Base-by-base conservation (phyloP, 2,888 invertebrate genomes). In the Sinhomidia bicolor region DNA sequence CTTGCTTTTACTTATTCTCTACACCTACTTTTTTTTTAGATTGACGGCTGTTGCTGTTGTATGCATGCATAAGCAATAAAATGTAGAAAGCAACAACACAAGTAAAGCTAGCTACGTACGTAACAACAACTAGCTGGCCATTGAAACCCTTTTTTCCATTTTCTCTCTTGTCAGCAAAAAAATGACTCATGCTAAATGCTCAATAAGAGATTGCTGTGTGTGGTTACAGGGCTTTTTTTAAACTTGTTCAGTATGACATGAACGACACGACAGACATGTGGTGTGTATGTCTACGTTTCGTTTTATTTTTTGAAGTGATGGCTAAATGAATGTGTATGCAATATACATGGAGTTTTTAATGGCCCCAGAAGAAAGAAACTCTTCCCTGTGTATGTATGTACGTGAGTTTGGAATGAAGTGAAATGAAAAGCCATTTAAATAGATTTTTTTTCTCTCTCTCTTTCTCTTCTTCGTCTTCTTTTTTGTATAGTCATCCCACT, bases 271-370 rank as follows among this genome's bases (percentile, higher is more conserved):
- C 44, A 71, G 44, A 41, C 44, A 12, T 71, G 51, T n/a, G 51
- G 51, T 51, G 26, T 36, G 17, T 60, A 10, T 60, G 65, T 26
- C 14, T 71, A 20, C 57, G n/a, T 36, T 12, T 2, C 36, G 36
- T 71, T 51, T 23, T 17, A 6, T 14, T 23, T 41, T 17, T 5
- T 44, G 23, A 44, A 62, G 17, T 41, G 41, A 36, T 17, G 41
- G 10, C 71, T 41, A 44, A 71, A 71, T 71, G 71, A 71, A n/a
- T 71, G 71, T 17, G 23, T 14, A 71, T 71, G 71, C 71, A 44
- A 44, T 71, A 41, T 71, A 20, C 44, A 71, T 71, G 41, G 71
- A 71, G 44, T 71, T 71, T 71, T 71, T 17, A 44, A 71, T 71
- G 71, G 26, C 2, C 10, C 20, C 44, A 71, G 44, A 36, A 36